Evolutionary conservation across 2,888 invertebrate genomes (phyloP), one percentile per base, ranked within the genome.

Genomic region (Pogonocherus hispidulus): DNA sequence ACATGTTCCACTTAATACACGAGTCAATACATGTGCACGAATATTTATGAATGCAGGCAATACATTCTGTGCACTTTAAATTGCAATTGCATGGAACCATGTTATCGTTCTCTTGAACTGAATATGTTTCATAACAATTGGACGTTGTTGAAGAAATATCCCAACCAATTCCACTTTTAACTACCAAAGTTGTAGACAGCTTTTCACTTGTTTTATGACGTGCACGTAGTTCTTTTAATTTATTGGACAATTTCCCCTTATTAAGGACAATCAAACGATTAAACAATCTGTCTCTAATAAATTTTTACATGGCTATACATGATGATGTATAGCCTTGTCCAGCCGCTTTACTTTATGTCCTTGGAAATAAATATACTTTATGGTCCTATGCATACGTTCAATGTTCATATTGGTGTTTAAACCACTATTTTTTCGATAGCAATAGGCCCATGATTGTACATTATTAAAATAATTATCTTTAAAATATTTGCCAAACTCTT

Each of bases 311-410:
- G 5, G 66, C 73, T 56, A 54, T 16, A n/a, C n/a, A n/a, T n/a
- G n/a, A n/a, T n/a, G n/a, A n/a, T n/a, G n/a, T 5, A 78, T 66
- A 2, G 73, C 68, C 67, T 72, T 75, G 62, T 79, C 78, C 3
- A 76, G 49, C 16, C 73, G 46, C 63, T 79, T 77, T 5, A 72
- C 67, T 11, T 64, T 71, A 67, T 79, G 75, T 3, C 74, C 74
- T 19, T 71, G 56, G 8, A 78, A 66, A 65, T 78, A 78, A 49
- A 76, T 64, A 63, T 78, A 71, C 62, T 76, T 76, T 2, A 74
- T 70, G 5, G 63, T 66, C 52, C 59, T 56, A 27, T 73, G 70
- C 64, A 73, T 67, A 3, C 64, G 35, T 51, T 71, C 70, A 2
- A 72, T 19, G 22, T 52, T 56, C 67, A 70, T 70, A 51, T 72